These are phyloP conservation scores for Andrena dorsata DNA, from an alignment of 2,888 invertebrate species.

Conservation along the genomic window DNA sequence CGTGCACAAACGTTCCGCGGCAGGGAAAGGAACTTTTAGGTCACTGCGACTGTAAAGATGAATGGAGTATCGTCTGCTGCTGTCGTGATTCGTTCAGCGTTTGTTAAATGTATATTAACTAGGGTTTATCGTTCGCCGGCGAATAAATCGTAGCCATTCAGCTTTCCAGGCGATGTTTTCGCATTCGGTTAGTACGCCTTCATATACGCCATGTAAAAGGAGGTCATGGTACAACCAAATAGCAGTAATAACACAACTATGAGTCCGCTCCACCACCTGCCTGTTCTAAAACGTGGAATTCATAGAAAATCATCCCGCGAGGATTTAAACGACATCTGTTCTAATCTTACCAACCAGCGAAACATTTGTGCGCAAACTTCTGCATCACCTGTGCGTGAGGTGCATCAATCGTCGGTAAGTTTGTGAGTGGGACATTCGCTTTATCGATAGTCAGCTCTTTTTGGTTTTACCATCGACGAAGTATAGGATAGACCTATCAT, in stretches of 20 bases:
- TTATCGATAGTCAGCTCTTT: neutral
- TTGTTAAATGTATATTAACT: neutral
- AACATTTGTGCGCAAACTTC: neutral
- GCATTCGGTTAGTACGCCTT: conserved; percentile 81
- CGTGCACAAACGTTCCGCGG: no score
- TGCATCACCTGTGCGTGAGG: neutral
- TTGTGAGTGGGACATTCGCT: neutral
- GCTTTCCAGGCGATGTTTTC: conserved; percentile 82
- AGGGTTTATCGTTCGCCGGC: neutral
- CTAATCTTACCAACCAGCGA: neutral
- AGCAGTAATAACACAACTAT: conserved; percentile 82
- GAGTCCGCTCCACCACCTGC: conserved; percentile 73
- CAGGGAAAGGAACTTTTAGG: no score
- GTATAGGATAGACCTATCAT: no score
- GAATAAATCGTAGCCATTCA: conserved; percentile 67
- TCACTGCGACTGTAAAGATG: no score
- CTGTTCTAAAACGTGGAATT: conserved; percentile 67
- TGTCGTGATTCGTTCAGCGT: no score
- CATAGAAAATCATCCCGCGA: conserved; percentile 11
- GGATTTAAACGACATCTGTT: conserved; percentile 41
- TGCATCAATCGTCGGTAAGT: neutral
- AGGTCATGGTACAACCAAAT: conserved; percentile 84
- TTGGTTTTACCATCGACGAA: neutral
- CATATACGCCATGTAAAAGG: conserved; percentile 81
- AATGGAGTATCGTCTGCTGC: no score